A percentile compares a stretch with the other conserved stretches of the same genome.
phyloP scores from a whole-genome alignment of 2,888 invertebrate genomes.

The Philonicus albiceps region DNA sequence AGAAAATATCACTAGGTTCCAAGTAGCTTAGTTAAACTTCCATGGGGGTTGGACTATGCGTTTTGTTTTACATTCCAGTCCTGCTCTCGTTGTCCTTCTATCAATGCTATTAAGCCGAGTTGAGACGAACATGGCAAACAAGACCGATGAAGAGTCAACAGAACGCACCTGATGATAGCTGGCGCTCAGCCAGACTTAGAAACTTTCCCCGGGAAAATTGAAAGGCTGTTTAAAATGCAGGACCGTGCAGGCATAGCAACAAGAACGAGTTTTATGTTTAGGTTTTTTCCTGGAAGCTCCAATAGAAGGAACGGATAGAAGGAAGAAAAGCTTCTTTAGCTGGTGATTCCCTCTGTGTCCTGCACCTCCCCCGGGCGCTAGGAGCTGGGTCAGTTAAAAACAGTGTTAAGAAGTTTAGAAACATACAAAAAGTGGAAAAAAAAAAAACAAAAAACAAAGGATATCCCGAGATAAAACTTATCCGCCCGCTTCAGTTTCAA shows the following conservation, averaged over 20 bases:
- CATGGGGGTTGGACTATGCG: neutral
- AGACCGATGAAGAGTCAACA: constrained; percentile 19
- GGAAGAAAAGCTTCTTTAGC: neutral
- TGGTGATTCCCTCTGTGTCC: neutral
- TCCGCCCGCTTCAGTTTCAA: constrained; percentile 8
- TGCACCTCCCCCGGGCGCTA: neutral
- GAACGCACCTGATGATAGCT: constrained; percentile 28
- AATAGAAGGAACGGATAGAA: neutral
- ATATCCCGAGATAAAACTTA: constrained; percentile 28
- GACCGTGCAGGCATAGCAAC: neutral
- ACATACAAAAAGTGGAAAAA: neutral
- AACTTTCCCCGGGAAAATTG: constrained; percentile 8
- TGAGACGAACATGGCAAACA: neutral
- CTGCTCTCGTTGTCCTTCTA: neutral
- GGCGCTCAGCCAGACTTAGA: neutral
- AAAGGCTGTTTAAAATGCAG: constrained; percentile 32
- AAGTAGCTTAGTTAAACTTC: neutral
- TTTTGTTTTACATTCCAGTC: neutral
- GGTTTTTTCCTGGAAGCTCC: neutral
- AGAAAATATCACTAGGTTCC: neutral
- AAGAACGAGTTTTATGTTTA: neutral
- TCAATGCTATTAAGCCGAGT: constrained; percentile 4
- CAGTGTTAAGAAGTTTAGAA: constrained; percentile 31
- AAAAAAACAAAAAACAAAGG: neutral
- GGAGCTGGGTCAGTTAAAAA: constrained; percentile 17